These are phyloP conservation scores for Dryobotodes eremita DNA, from an alignment of 2,888 invertebrate species.

Conservation along the genomic window DNA sequence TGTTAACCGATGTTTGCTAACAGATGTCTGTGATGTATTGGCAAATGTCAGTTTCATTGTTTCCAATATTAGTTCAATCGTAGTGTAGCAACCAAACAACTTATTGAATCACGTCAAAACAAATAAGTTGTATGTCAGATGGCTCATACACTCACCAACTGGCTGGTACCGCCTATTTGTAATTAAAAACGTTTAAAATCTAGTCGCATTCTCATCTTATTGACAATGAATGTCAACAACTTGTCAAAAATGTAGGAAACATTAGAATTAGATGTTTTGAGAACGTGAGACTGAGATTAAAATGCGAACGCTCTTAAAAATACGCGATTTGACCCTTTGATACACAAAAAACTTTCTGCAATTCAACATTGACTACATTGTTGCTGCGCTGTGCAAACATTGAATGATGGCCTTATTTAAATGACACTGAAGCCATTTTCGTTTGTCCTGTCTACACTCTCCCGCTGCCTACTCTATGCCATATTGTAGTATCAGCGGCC, in stretches of 20 bases:
- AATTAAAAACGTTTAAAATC: background rate
- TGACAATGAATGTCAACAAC: background rate
- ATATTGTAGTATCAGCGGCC: slow-evolving; percentile 14
- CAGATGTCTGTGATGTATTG: background rate
- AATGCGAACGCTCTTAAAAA: background rate
- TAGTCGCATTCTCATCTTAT: background rate
- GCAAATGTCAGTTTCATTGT: background rate
- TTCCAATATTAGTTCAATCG: background rate
- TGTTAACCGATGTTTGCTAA: background rate
- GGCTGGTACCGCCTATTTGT: no score
- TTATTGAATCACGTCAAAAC: background rate
- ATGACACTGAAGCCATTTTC: background rate
- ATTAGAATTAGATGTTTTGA: background rate
- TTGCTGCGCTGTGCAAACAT: background rate
- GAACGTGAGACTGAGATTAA: background rate
- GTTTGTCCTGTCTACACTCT: slow-evolving; percentile 2
- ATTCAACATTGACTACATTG: no score
- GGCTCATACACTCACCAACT: background rate
- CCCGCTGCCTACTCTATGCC: slow-evolving; percentile 24
- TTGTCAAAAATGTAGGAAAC: background rate
- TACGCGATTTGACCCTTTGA: background rate
- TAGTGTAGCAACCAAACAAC: background rate
- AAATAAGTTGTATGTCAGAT: no score
- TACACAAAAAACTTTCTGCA: background rate
- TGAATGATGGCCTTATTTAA: background rate